Evolutionary conservation across 2,888 invertebrate genomes (phyloP), one percentile per base, ranked within the genome.

Genomic region (Stomorhina lunata): DNA sequence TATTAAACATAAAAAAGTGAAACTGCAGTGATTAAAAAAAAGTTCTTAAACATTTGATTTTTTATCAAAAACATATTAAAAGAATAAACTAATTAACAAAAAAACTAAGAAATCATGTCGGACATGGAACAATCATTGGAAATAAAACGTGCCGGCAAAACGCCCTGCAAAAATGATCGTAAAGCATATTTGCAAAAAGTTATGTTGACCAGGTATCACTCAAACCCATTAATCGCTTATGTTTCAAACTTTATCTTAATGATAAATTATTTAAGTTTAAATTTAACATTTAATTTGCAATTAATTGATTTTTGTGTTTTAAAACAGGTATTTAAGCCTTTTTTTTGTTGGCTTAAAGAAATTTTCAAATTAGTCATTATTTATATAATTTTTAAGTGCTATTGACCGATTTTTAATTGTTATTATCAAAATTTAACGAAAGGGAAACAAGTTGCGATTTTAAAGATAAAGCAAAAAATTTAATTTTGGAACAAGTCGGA

Each of bases 101-200:
- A 48, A 61, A n/a, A n/a, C n/a, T n/a, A n/a, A n/a, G n/a, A n/a
- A n/a, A n/a, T n/a, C n/a, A 69, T 57, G 10, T n/a, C 29, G 40
- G 43, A 45, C 29, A 90, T 90, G 89, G 90, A 90, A 79, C 87
- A 89, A 84, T 86, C 87, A 40, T 80, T 90, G 76, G 88, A 87
- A 80, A 84, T 89, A 84, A 88, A 88, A 69, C 88, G 87, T 48
- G 87, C 86, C 80, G 86, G 87, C 61, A 90, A 91, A 84, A 84
- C 86, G 80, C 90, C 90, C 32, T 90, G 91, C 84, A 91, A 91
- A 88, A 91, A 91, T 86, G 91, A 91, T 87, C 88, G 91, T 50
- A 91, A 91, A 86, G 86, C 90, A 22, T 88, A 88, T 85, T 87
- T 91, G 84, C 91, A 91, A 84, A 89, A 90, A 86, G 90, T 90